Evolutionary conservation across 2,888 invertebrate species (phyloP).

Genomic region (Drosophila niveifrons): DNA sequence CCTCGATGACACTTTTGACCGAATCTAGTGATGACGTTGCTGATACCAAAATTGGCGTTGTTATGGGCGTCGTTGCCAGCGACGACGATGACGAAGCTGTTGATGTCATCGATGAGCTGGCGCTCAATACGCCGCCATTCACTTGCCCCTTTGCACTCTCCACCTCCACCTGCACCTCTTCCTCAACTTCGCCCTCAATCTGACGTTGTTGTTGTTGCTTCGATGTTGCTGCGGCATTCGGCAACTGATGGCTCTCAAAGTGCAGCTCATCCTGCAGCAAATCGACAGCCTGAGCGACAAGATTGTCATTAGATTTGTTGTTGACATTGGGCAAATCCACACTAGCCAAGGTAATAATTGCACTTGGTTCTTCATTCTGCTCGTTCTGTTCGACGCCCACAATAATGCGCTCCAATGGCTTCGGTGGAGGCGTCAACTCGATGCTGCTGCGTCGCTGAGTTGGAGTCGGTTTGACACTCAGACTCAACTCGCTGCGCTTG

Average conservation of each 20-base stretch:
- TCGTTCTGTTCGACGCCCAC: slow-evolving; percentile 79
- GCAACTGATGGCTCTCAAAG: slow-evolving; percentile 81
- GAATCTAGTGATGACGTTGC: slow-evolving; percentile 82
- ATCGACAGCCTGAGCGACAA: slow-evolving; percentile 54
- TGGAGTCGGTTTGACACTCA: slow-evolving; percentile 64
- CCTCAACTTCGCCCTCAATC: slow-evolving; percentile 32
- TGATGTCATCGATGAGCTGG: slow-evolving; percentile 62
- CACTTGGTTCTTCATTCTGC: slow-evolving; percentile 33
- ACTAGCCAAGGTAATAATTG: slow-evolving; percentile 76
- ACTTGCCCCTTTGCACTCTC: not conserved
- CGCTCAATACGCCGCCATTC: slow-evolving; percentile 48
- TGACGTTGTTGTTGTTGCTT: slow-evolving; percentile 27
- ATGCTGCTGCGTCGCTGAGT: slow-evolving; percentile 66
- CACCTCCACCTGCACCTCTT: not conserved
- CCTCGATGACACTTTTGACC: slow-evolving; percentile 75
- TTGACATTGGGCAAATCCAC: slow-evolving; percentile 71
- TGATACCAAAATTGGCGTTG: slow-evolving; percentile 76
- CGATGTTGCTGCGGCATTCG: slow-evolving; percentile 53
- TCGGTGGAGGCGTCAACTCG: slow-evolving; percentile 48
- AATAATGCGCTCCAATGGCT: slow-evolving; percentile 84
- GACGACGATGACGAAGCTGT: slow-evolving; percentile 61
- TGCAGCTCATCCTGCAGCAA: slow-evolving; percentile 66
- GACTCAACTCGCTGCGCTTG: slow-evolving; percentile 65
- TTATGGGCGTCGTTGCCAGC: slow-evolving; percentile 62
- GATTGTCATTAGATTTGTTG: slow-evolving; percentile 26